Evolutionary conservation across 2,888 invertebrate genomes (phyloP), one percentile per base, ranked within the genome.

Genomic region (Enoplolaimus lenunculus): DNA sequence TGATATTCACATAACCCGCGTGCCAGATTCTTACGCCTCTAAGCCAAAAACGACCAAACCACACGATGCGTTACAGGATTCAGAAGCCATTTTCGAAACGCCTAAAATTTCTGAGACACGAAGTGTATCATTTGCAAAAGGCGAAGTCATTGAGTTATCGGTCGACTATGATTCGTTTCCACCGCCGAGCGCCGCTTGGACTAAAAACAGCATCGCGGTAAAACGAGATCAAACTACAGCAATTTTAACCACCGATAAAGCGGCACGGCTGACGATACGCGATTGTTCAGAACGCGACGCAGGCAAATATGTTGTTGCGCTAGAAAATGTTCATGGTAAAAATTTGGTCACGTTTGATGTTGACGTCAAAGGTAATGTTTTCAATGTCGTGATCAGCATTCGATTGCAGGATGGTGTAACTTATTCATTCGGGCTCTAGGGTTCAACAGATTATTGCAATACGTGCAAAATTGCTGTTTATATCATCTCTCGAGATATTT

Each of bases 301-400:
- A 33, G 76, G 76, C 28, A 71, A 71, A 3, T 75, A 75, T 70
- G 73, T 74, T 1, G 73, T 74, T 31, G 68, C 74, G 1, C 75
- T 74, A 21, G 73, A 75, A 68, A 76, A 76, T 64, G 70, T 71
- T 21, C 75, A 73, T 70, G 76, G 75, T 68, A 74, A 76, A 71
- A 72, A 74, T 7, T 3, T 35, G 1, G 34, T n/a, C 16, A 21
- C 21, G 2, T 57, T 45, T 30, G n/a, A 26, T 1, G 71, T 72
- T n/a, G 28, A 16, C 29, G 71, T 71, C 34, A 16, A 62, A 16
- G 64, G 64, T 62, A n/a, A 7, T 26, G 16, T 62, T 62, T 62
- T 26, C 31, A 13, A 29, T 62, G 28, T n/a, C 31, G 57, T 57
- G n/a, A n/a, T n/a, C 57, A 57, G n/a, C n/a, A 57, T 57, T 57